A percentile compares a stretch with the other conserved stretches of the same genome.
Evolutionary conservation across 2,113 vertebrate species (phyloP).

Genomic region (western clawed frog (Xenopus tropicalis)): UCB_Xtro_10.0 CM004444.2:154744001-154744500

Average conservation of each 20-base stretch:
- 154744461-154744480: too few species aligned
- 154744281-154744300: too few species aligned
- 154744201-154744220: background rate
- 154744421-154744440: too few species aligned
- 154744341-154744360: too few species aligned
- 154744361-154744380: too few species aligned
- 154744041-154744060: slow-evolving; percentile 18
- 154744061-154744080: slow-evolving; percentile 11
- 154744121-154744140: background rate
- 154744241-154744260: background rate
- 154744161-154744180: background rate
- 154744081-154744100: slow-evolving; percentile 6
- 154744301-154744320: too few species aligned
- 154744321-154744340: too few species aligned
- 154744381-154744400: too few species aligned
- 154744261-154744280: too few species aligned
- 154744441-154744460: too few species aligned
- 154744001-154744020: slow-evolving; percentile 18
- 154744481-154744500: too few species aligned
- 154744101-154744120: background rate
- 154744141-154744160: background rate
- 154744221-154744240: background rate
- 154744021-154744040: slow-evolving; percentile 40
- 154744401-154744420: too few species aligned
- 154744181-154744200: background rate